Conservation (phyloP, 1,140 invertebrate species). For the Drosophila prosaltans region DNA sequence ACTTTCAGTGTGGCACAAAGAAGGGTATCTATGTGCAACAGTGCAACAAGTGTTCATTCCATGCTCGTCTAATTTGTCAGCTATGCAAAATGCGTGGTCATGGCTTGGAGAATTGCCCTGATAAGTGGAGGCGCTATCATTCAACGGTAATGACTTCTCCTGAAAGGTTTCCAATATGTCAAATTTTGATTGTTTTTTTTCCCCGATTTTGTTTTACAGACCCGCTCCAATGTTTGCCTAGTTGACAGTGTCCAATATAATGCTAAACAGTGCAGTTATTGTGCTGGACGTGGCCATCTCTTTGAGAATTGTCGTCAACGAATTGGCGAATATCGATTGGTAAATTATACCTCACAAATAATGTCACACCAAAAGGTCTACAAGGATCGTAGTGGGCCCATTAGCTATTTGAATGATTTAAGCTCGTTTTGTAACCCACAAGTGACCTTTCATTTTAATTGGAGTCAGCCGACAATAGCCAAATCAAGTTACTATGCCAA, state of each 20-base stretch:
- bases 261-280: conserved; percentile 86
- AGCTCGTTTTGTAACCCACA: conserved; percentile 36
- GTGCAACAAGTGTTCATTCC: conserved; percentile 86
- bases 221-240: conserved; percentile 78
- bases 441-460: conserved; percentile 57
- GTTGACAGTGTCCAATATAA: conserved; percentile 80
- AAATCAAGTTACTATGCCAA: conserved; percentile 62
- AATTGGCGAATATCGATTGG: conserved; percentile 55
- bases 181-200: background rate
- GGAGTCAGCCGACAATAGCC: conserved; percentile 47
- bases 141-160: conserved; percentile 84
- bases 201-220: conserved; percentile 60
- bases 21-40: conserved; percentile 85
- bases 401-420: conserved; percentile 24
- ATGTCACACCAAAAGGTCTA: conserved; percentile 73
- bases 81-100: conserved; percentile 86
- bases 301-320: conserved; percentile 84
- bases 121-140: conserved; percentile 88
- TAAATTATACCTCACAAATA: conserved; percentile 46
- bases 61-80: conserved; percentile 84
- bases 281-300: conserved; percentile 86
- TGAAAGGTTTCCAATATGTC: background rate
- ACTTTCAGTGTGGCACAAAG: conserved; percentile 86
- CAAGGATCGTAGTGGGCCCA: conserved; percentile 47
- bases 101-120: conserved; percentile 85